These are phyloP conservation scores for Drosophila meridionalis DNA, from an alignment of 2,888 invertebrate species.

Conservation along the genomic window DNA sequence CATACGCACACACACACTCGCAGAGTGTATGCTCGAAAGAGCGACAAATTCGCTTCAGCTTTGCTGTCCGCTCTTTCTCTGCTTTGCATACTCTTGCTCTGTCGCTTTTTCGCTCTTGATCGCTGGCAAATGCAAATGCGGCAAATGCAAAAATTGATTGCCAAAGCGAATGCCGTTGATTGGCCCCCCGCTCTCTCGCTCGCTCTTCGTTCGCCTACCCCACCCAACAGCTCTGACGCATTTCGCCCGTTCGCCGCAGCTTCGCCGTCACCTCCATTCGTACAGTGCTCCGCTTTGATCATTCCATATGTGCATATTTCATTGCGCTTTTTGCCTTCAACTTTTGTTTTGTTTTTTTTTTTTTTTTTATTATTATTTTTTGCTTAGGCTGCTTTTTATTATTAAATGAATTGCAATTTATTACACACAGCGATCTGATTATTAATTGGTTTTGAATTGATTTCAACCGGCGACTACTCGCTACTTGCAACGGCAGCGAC, in stretches of 20 bases:
- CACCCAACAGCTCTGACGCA: constrained; percentile 57
- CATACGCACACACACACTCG: constrained; percentile 11
- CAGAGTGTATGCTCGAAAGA: constrained; percentile 31
- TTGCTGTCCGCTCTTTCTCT: constrained; percentile 34
- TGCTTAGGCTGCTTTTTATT: constrained; percentile 52
- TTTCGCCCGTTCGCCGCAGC: constrained; percentile 35
- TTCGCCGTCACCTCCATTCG: constrained; percentile 5
- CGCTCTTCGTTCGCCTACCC: not conserved
- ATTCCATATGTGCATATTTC: constrained; percentile 38
- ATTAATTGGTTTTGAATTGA: constrained; percentile 75
- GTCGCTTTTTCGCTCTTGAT: constrained; percentile 28
- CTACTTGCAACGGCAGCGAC: constrained; percentile 2
- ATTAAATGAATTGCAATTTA: constrained; percentile 76
- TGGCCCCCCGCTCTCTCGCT: constrained; percentile 26
- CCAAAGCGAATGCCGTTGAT: constrained; percentile 57
- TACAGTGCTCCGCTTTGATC: constrained; percentile 47
- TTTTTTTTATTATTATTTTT: constrained; percentile 39
- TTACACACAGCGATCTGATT: constrained; percentile 74
- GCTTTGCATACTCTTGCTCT: constrained; percentile 16
- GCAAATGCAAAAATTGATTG: constrained; percentile 50
- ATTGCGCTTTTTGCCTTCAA: constrained; percentile 64
- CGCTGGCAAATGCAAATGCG: constrained; percentile 53
- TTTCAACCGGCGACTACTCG: constrained; percentile 42
- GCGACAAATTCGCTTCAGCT: constrained; percentile 37
- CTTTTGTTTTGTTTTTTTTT: constrained; percentile 37